Base-by-base conservation (phyloP, 1,140 invertebrate genomes). In the Brachionus angularis region DNA sequence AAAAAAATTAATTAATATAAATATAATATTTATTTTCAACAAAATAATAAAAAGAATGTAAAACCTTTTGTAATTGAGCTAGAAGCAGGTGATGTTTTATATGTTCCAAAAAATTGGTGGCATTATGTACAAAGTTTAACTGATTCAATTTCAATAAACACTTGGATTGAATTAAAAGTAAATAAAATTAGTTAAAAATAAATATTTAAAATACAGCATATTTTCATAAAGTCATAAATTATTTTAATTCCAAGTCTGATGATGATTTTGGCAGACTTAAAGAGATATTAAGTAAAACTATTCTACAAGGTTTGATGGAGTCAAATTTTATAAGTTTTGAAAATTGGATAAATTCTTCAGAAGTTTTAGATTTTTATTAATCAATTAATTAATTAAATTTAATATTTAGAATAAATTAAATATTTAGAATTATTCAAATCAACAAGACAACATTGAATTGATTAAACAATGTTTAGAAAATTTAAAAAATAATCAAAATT, bases 31-130 rank as follows among this genome's bases (percentile, higher is more conserved):
- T n/a, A n/a, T n/a, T n/a, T n/a, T n/a, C n/a, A n/a, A n/a, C n/a
- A n/a, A n/a, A n/a, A n/a, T 10, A 42, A 10, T 42, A 10, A 10
- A 42, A 42, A 79, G 79, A 74, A 77, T 25, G 64, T 73, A 31
- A 55, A 73, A 46, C 85, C 84, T 71, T 84, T 83, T 81, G 81
- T 85, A 31, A 82, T 91, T 18, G 84, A 81, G 21, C 81, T 96
- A 29, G 83, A 88, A 50, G 86, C 90, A 7, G 91, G 91, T 1
- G 90, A 96, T 83, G 87, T 92, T 5, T 80, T 97, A 8, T 86
- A 90, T 77, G 88, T 97, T 1, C 93, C 93, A 7, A 85, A 85
- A 74, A 87, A 89, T 58, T 96, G 93, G 93, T 97, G 93, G 93
- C 93, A 97, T 84, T 94, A 89, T 83, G 93, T 96, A 4, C 89